Percentiles rank a stretch among this genome's conserved stretches.
These are phyloP conservation scores for Tiaroga cobitis DNA, from an alignment of 2,797 vertebrate genomes.

Conservation along the genomic window DNA sequence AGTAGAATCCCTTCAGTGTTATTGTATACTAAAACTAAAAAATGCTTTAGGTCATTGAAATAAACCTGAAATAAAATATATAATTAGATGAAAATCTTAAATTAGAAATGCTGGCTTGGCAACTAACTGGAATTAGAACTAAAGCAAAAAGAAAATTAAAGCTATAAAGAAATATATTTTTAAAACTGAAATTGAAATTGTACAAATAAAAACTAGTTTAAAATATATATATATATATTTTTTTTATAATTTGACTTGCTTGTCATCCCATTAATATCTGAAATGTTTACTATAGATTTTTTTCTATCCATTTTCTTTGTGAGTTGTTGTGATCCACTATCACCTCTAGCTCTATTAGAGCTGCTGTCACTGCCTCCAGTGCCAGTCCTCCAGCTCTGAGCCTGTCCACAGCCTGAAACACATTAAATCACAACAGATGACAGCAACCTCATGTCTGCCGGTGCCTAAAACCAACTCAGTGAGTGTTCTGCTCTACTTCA, in stretches of 20 bases:
- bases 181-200: background rate
- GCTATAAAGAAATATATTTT: background rate
- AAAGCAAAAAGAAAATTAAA: background rate
- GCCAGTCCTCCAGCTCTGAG: slow-evolving; percentile 93
- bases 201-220: background rate
- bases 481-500: background rate
- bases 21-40: background rate
- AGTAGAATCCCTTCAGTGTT: background rate
- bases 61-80: background rate
- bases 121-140: background rate
- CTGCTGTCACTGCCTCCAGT: slow-evolving; percentile 95
- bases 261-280: background rate
- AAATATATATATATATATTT: background rate
- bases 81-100: background rate
- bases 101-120: background rate
- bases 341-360: slow-evolving; percentile 97
- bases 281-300: background rate
- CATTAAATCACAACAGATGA: slow-evolving; percentile 34
- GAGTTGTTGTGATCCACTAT: background rate
- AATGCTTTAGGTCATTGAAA: background rate
- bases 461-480: background rate
- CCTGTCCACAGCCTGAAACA: slow-evolving; percentile 90
- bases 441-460: background rate
- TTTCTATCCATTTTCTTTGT: background rate
- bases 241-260: background rate